Conservation (phyloP, 2,797 vertebrate species). For the Fistularia commersonii region DNA sequence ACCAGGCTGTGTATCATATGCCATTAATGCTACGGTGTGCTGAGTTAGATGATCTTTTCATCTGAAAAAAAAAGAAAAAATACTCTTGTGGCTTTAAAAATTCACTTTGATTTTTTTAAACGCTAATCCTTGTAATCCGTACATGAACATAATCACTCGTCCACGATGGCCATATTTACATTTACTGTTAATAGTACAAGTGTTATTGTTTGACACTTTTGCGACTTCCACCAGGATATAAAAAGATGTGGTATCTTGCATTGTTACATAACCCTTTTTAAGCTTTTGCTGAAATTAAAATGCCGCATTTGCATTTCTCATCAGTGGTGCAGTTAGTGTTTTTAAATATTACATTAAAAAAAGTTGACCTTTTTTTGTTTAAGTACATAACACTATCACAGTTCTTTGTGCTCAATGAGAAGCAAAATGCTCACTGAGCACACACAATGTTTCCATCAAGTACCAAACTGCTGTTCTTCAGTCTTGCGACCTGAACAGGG, state of each 20-base stretch:
- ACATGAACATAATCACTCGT: conserved; percentile 9
- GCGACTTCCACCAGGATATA: conserved; percentile 48
- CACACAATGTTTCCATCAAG: conserved; percentile 79
- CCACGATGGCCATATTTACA: conserved; percentile 17
- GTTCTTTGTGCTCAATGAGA: conserved; percentile 19
- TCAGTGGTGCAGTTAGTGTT: conserved; percentile 37
- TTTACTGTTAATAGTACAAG: conserved; percentile 9
- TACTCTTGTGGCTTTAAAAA: conserved; percentile 27
- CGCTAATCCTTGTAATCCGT: conserved; percentile 37
- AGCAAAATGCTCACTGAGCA: neutral
- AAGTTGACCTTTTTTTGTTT: conserved; percentile 50
- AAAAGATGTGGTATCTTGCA: conserved; percentile 27
- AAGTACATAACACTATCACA: conserved; percentile 34
- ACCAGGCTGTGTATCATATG: conserved; percentile 27
- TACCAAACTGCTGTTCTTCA: conserved; percentile 58
- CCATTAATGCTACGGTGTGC: conserved; percentile 20
- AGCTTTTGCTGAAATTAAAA: conserved; percentile 63
- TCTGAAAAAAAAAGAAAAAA: conserved; percentile 30
- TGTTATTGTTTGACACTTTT: conserved; percentile 27
- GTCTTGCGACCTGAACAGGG: conserved; percentile 66
- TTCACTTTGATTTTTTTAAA: conserved; percentile 33
- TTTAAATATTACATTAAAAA: conserved; percentile 58
- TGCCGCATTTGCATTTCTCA: conserved; percentile 28
- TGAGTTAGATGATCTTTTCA: conserved; percentile 21
- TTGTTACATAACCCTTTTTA: conserved; percentile 53